phyloP scores from a whole-genome alignment of 2,797 vertebrate genomes.

The Microctenopoma lineatum region DNA sequence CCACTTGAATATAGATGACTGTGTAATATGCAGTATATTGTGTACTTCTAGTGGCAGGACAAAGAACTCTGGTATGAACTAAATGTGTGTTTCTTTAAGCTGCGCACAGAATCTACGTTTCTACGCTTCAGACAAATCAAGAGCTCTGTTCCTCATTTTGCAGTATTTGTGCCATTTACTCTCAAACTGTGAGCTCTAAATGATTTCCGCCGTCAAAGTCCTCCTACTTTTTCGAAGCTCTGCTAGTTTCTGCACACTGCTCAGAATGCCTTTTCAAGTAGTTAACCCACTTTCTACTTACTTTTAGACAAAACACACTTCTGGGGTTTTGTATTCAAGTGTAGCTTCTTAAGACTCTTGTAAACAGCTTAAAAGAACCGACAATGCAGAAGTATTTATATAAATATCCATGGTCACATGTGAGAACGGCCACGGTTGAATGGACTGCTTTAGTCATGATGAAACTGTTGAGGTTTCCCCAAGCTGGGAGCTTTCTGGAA shows the following conservation, averaged over 20 bases:
- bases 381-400: conserved; percentile 41
- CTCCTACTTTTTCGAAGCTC: conserved; percentile 54
- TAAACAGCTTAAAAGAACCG: conserved; percentile 42
- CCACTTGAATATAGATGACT: conserved; percentile 46
- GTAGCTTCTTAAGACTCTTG: conserved; percentile 26
- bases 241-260: conserved; percentile 57
- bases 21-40: conserved; percentile 10
- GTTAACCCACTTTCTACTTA: conserved; percentile 68
- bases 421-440: conserved; percentile 31
- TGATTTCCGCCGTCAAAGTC: conserved; percentile 57
- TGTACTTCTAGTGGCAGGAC: conserved; percentile 29
- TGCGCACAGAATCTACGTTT: conserved; percentile 5
- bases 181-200: conserved; percentile 53
- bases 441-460: conserved; percentile 28
- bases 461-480: conserved; percentile 15
- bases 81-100: conserved; percentile 11
- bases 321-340: conserved; percentile 51
- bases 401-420: conserved; percentile 47
- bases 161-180: conserved; percentile 33
- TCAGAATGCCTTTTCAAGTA: conserved; percentile 64
- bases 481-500: conserved; percentile 6
- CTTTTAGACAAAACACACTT: conserved; percentile 58
- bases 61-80: conserved; percentile 13
- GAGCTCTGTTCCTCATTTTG: conserved; percentile 33
- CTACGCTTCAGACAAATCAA: conserved; percentile 17